Conservation (phyloP, 2,888 invertebrate species). For the Priocnemis perturbator region DNA sequence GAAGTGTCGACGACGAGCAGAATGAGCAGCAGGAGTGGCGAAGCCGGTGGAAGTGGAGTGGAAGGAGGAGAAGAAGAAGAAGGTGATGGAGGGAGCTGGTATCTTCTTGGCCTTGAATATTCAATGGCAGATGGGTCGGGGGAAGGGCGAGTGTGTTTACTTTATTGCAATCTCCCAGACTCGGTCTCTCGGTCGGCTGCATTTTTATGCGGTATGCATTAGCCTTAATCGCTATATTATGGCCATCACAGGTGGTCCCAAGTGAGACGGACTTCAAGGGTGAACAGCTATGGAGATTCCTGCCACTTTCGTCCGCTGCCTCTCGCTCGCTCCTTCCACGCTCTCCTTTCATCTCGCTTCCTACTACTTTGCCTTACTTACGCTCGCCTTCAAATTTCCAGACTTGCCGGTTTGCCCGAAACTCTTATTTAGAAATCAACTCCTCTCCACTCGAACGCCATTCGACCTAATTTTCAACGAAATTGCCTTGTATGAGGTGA, state of each 20-base stretch:
- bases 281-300: slow-evolving; percentile 3
- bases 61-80: no score
- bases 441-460: no score
- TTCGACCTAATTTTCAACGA: no score
- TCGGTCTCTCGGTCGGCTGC: slow-evolving; percentile 56
- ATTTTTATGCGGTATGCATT: slow-evolving; percentile 55
- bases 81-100: no score
- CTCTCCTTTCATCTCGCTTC: background rate
- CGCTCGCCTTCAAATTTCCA: background rate
- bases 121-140: slow-evolving; percentile 32
- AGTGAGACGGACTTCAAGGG: slow-evolving; percentile 17
- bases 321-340: background rate
- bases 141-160: slow-evolving; percentile 51
- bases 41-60: no score
- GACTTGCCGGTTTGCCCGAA: no score
- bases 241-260: slow-evolving; percentile 20
- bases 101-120: slow-evolving; percentile 52
- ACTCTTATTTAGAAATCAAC: no score
- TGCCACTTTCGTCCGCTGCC: slow-evolving; percentile 9
- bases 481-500: no score
- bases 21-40: background rate
- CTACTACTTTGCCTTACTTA: background rate
- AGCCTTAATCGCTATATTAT: slow-evolving; percentile 55
- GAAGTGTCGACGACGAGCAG: background rate
- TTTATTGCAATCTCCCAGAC: slow-evolving; percentile 53